These are phyloP conservation scores for Phalangium opilio DNA, from an alignment of 2,888 invertebrate species.

Conservation along the genomic window DNA sequence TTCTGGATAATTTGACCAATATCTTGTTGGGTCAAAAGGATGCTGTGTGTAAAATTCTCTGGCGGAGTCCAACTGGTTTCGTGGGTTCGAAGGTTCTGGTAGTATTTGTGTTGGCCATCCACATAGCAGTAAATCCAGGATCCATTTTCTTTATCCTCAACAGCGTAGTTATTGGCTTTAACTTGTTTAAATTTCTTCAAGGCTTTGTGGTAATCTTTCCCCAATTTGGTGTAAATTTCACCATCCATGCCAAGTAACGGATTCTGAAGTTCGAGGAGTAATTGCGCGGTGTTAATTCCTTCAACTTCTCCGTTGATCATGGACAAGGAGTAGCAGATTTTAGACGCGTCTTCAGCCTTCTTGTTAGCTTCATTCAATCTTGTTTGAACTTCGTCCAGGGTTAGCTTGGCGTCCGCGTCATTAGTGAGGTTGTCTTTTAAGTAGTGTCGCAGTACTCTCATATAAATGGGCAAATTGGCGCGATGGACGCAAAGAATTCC, in stretches of 20 bases:
- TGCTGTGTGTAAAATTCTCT: conserved; percentile 28
- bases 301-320: conserved; percentile 1
- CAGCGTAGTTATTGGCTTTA: neutral
- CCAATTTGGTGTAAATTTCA: neutral
- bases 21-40: conserved; percentile 1
- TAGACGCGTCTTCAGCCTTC: neutral
- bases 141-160: conserved; percentile 32
- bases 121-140: conserved; percentile 41
- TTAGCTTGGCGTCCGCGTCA: neutral
- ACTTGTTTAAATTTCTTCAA: conserved; percentile 1
- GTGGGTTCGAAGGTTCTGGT: conserved; percentile 39
- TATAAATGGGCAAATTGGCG: neutral
- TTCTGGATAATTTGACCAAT: conserved; percentile 2
- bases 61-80: conserved; percentile 40
- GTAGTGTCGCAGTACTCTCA: neutral
- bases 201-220: neutral
- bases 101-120: conserved; percentile 38
- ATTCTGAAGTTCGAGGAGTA: neutral
- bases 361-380: conserved; percentile 3
- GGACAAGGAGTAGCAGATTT: neutral
- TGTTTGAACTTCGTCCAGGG: conserved; percentile 1
- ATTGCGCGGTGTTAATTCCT: neutral
- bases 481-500: conserved; percentile 2
- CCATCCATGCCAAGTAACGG: neutral
- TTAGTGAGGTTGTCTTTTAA: too few relatives aligned